phyloP scores from a whole-genome alignment of 1,140 invertebrate species.

The Oncopodura yosiiana region DNA sequence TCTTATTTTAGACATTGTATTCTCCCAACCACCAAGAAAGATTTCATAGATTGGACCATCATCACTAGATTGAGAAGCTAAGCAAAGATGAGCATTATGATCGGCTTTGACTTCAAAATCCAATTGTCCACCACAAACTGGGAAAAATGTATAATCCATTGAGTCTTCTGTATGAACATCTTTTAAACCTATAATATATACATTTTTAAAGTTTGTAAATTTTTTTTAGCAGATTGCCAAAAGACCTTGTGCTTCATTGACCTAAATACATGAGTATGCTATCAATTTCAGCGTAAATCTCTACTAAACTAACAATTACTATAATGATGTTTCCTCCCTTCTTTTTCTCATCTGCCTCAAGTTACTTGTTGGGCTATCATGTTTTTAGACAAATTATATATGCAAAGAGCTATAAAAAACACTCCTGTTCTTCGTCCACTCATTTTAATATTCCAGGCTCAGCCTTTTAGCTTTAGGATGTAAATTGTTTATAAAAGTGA shows the following conservation, averaged over 20 bases:
- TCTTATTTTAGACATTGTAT: conserved; percentile 69
- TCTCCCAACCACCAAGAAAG: conserved; percentile 74
- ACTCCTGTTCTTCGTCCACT: too few relatives aligned
- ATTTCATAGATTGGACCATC: conserved; percentile 65
- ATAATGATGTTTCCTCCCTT: too few relatives aligned
- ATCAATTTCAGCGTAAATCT: too few relatives aligned
- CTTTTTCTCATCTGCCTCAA: too few relatives aligned
- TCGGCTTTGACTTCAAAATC: conserved; percentile 62
- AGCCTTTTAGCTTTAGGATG: too few relatives aligned
- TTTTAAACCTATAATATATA: conserved; percentile 10
- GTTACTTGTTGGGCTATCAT: too few relatives aligned
- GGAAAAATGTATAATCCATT: conserved; percentile 68
- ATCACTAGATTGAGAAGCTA: conserved; percentile 53
- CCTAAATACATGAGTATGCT: too few relatives aligned
- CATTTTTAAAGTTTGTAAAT: neutral
- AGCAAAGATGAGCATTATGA: conserved; percentile 69
- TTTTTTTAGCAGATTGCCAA: neutral
- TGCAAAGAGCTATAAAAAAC: too few relatives aligned
- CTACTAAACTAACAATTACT: too few relatives aligned
- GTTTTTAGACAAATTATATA: too few relatives aligned
- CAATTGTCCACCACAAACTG: conserved; percentile 52
- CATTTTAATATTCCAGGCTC: too few relatives aligned
- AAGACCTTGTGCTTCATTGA: neutral
- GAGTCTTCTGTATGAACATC: conserved; percentile 58
- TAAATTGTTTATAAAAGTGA: too few relatives aligned